Evolutionary conservation across 35 echinoderm and acorn worm species (phyloP).

Genomic region (Diadema setosum): DNA sequence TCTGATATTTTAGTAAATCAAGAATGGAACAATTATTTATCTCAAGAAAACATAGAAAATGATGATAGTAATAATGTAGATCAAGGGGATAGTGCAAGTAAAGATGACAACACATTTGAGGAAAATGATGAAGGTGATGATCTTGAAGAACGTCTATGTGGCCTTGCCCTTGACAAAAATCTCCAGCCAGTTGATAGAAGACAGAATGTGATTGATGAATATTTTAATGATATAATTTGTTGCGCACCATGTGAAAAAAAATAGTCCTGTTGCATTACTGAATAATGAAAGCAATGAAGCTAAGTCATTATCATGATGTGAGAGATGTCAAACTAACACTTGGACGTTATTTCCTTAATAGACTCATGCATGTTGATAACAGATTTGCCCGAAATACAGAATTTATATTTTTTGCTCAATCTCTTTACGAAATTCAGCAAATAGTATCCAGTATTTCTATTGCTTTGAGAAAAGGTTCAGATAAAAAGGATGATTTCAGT

Average conservation of each 20-base stretch:
- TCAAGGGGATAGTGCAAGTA: background rate
- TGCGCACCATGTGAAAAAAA: conserved; percentile 73
- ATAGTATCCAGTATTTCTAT: conserved; percentile 62
- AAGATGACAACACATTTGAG: background rate
- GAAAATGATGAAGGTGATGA: background rate
- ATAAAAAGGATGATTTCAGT: background rate
- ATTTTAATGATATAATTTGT: conserved; percentile 47
- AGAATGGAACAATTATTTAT: conserved; percentile 34
- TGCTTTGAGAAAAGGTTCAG: conserved; percentile 42
- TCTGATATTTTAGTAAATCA: conserved; percentile 8
- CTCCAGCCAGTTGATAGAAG: conserved; percentile 53
- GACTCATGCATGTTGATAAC: conserved; percentile 40
- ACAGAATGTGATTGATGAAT: conserved; percentile 37
- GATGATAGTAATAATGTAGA: background rate
- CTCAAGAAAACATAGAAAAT: background rate
- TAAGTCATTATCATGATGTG: conserved; percentile 21
- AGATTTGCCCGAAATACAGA: conserved; percentile 52
- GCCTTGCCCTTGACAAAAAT: conserved; percentile 15
- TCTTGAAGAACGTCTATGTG: background rate
- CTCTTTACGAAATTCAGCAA: conserved; percentile 37
- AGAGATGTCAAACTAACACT: conserved; percentile 27
- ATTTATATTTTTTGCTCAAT: conserved; percentile 72
- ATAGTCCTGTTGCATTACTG: conserved; percentile 51
- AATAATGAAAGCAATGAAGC: conserved; percentile 2
- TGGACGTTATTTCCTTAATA: conserved; percentile 10